phyloP scores from a whole-genome alignment of 2,888 invertebrate genomes.

The Hecatera dysodea region DNA sequence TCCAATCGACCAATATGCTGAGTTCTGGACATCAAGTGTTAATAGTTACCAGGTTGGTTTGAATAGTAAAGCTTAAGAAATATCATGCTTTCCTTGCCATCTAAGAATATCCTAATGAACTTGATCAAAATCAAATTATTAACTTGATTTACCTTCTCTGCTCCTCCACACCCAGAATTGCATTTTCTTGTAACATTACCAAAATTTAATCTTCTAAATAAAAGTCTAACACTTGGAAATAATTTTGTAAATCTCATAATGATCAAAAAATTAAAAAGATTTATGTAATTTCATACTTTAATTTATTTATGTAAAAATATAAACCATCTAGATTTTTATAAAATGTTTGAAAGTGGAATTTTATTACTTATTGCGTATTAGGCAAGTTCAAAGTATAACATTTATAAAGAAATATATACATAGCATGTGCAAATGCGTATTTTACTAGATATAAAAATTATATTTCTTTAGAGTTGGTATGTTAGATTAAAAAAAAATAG shows the following conservation, averaged over 20 bases:
- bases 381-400: slow-evolving; percentile 6
- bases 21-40: too few relatives aligned
- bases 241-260: slow-evolving; percentile 83
- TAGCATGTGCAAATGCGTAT: background rate
- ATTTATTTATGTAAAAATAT: slow-evolving; percentile 60
- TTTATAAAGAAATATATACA: slow-evolving; percentile 10
- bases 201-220: slow-evolving; percentile 58
- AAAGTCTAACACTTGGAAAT: slow-evolving; percentile 70
- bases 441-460: too few relatives aligned
- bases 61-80: background rate
- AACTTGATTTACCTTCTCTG: slow-evolving; percentile 45
- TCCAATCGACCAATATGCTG: too few relatives aligned
- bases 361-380: slow-evolving; percentile 2
- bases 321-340: slow-evolving; percentile 77
- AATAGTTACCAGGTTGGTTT: background rate
- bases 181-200: slow-evolving; percentile 51
- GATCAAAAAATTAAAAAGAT: slow-evolving; percentile 66
- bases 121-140: background rate
- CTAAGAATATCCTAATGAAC: background rate
- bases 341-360: slow-evolving; percentile 46
- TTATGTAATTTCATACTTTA: slow-evolving; percentile 53
- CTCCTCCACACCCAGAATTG: slow-evolving; percentile 26
- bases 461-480: too few relatives aligned
- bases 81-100: slow-evolving; percentile 54
- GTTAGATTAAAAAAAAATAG: too few relatives aligned